phyloP scores from a whole-genome alignment of 2,113 vertebrate species.

The Cottus gobio region DNA sequence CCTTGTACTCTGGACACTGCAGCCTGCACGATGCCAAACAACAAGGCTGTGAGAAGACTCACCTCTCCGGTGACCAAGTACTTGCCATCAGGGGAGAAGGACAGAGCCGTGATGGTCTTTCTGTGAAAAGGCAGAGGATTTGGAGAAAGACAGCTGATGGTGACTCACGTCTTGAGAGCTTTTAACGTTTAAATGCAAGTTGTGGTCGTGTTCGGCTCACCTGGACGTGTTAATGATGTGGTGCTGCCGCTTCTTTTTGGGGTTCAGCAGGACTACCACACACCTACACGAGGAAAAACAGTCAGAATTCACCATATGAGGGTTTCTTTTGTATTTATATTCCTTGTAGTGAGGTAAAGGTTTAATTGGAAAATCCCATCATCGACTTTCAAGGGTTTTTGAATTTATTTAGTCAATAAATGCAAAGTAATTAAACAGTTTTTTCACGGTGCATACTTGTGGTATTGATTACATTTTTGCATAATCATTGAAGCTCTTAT shows the following conservation, averaged over 20 bases:
- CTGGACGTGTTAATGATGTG: slow-evolving; percentile 93
- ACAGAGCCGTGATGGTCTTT: slow-evolving; percentile 94
- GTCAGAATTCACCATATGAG: not conserved
- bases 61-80: slow-evolving; percentile 98
- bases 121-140: slow-evolving; percentile 76
- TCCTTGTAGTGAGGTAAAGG: not conserved
- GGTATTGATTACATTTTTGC: not conserved
- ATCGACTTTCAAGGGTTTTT: not conserved
- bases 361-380: not conserved
- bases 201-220: slow-evolving; percentile 75
- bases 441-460: not conserved
- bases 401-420: not conserved
- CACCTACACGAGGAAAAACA: slow-evolving; percentile 81
- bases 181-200: not conserved
- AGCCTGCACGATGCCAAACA: not conserved
- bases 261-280: slow-evolving; percentile 94
- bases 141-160: not conserved
- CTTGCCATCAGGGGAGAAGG: slow-evolving; percentile 96
- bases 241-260: slow-evolving; percentile 91
- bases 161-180: not conserved
- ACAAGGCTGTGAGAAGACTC: slow-evolving; percentile 61
- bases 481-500: slow-evolving; percentile 10
- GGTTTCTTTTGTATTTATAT: not conserved
- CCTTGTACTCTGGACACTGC: not conserved
- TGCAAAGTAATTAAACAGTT: not conserved